These are phyloP conservation scores for Eublepharis macularius DNA, from an alignment of 2,113 vertebrate species.

Conservation along the genomic window DNA sequence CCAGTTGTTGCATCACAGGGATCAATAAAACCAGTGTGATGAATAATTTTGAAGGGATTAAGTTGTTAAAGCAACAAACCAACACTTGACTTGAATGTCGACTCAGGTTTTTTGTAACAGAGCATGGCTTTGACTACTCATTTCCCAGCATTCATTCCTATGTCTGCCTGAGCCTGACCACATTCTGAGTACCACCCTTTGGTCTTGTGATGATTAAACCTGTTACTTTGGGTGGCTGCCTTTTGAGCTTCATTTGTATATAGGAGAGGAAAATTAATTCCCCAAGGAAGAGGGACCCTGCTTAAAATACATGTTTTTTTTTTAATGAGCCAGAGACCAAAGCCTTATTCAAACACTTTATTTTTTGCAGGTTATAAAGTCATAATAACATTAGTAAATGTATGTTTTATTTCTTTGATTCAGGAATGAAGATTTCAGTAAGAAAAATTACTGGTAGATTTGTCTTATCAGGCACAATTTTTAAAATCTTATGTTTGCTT, in stretches of 20 bases:
- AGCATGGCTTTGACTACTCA: slow-evolving; percentile 62
- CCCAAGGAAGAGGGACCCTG: slow-evolving; percentile 36
- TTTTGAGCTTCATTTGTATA: slow-evolving; percentile 57
- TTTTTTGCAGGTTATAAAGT: slow-evolving; percentile 73
- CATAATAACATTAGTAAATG: slow-evolving; percentile 64
- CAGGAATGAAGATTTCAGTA: neutral
- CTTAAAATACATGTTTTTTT: slow-evolving; percentile 71
- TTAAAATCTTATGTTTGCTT: neutral
- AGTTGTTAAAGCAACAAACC: slow-evolving; percentile 70
- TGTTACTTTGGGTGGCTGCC: slow-evolving; percentile 49
- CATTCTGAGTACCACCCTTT: slow-evolving; percentile 72
- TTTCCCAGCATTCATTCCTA: slow-evolving; percentile 64
- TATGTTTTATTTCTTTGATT: slow-evolving; percentile 2
- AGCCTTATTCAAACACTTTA: slow-evolving; percentile 73
- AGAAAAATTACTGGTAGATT: neutral
- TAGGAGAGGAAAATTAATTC: slow-evolving; percentile 60
- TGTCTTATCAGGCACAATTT: neutral
- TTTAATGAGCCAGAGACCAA: slow-evolving; percentile 57
- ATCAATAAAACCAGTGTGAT: slow-evolving; percentile 74
- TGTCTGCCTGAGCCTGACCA: slow-evolving; percentile 57
- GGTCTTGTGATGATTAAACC: slow-evolving; percentile 73
- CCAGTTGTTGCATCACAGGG: slow-evolving; percentile 64
- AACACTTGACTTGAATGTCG: slow-evolving; percentile 72
- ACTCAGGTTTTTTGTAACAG: slow-evolving; percentile 65
- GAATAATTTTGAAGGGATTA: slow-evolving; percentile 65